A percentile compares a stretch with the other conserved stretches of the same genome.
phyloP scores from a whole-genome alignment of 2,888 invertebrate genomes.

The Cheilosia variabilis region DNA sequence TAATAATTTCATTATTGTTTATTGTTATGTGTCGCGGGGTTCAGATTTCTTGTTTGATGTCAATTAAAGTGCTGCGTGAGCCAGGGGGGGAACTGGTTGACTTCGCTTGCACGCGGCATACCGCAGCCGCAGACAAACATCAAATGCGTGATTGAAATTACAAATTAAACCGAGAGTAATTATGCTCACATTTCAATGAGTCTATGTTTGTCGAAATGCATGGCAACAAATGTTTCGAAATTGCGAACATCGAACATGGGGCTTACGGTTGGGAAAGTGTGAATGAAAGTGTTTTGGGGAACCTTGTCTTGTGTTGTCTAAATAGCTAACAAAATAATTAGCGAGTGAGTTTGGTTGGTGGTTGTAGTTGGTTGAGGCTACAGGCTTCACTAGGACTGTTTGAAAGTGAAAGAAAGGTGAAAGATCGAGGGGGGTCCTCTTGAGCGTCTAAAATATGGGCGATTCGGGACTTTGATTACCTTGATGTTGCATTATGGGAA shows the following conservation, averaged over 20 bases:
- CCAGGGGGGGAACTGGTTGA: neutral
- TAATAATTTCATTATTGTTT: conserved; percentile 50
- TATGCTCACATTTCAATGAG: conserved; percentile 36
- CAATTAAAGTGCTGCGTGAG: conserved; percentile 51
- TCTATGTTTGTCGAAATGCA: conserved; percentile 26
- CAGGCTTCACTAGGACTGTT: too few species aligned
- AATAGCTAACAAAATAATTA: neutral
- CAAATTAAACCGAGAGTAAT: conserved; percentile 43
- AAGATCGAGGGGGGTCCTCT: too few species aligned
- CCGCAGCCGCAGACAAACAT: conserved; percentile 2
- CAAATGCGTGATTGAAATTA: conserved; percentile 58
- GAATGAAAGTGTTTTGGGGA: neutral
- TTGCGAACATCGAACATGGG: conserved; percentile 1
- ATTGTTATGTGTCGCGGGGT: conserved; percentile 21
- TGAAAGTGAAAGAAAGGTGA: too few species aligned
- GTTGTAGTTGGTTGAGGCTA: neutral
- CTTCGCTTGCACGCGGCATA: conserved; percentile 12
- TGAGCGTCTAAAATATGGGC: too few species aligned
- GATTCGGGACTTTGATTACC: too few species aligned
- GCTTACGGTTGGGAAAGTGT: neutral
- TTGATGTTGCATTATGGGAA: too few species aligned
- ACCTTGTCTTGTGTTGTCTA: neutral
- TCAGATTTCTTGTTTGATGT: conserved; percentile 43
- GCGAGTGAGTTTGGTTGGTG: neutral
- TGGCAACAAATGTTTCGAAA: conserved; percentile 27